Evolutionary conservation across 2,888 invertebrate genomes (phyloP).

Genomic region (Agrotis segetum): DNA sequence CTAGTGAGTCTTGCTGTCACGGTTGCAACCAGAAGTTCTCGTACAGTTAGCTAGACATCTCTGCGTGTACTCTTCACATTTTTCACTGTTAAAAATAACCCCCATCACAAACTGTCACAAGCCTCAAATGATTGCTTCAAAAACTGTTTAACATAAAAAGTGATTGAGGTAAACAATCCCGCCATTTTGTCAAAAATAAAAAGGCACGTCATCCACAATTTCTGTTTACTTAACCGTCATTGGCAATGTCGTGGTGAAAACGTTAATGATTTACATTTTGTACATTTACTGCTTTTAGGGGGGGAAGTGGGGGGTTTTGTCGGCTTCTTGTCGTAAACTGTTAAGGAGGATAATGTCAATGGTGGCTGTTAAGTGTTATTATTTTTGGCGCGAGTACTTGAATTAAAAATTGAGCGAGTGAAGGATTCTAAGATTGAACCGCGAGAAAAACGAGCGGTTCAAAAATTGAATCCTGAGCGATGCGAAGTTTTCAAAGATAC

Average conservation of each 20-base stretch:
- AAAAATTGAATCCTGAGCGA: too few species aligned
- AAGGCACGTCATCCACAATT: slow-evolving; percentile 27
- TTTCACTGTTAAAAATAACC: background rate
- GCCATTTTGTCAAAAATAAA: slow-evolving; percentile 25
- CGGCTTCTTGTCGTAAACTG: slow-evolving; percentile 24
- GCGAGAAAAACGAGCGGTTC: too few species aligned
- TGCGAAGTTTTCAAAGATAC: too few species aligned
- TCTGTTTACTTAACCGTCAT: slow-evolving; percentile 26
- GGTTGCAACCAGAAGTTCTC: too few species aligned
- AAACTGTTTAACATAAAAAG: slow-evolving; percentile 32
- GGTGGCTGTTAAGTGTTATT: slow-evolving; percentile 5
- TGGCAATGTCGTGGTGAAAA: slow-evolving; percentile 45
- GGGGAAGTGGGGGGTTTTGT: slow-evolving; percentile 12
- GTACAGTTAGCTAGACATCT: too few species aligned
- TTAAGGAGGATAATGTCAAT: background rate
- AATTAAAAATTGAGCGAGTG: too few species aligned
- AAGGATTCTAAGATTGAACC: too few species aligned
- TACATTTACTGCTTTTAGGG: slow-evolving; percentile 13
- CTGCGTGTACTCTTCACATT: background rate
- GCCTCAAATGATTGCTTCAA: slow-evolving; percentile 18
- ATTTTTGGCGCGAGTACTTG: too few species aligned
- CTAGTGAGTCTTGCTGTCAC: too few species aligned
- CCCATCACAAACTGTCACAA: slow-evolving; percentile 2
- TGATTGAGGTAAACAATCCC: slow-evolving; percentile 33
- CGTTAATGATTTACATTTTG: slow-evolving; percentile 32